Percentiles rank a stretch among this genome's conserved stretches.
phyloP scores from a whole-genome alignment of 2,888 invertebrate genomes.

The Abscondita cerata region DNA sequence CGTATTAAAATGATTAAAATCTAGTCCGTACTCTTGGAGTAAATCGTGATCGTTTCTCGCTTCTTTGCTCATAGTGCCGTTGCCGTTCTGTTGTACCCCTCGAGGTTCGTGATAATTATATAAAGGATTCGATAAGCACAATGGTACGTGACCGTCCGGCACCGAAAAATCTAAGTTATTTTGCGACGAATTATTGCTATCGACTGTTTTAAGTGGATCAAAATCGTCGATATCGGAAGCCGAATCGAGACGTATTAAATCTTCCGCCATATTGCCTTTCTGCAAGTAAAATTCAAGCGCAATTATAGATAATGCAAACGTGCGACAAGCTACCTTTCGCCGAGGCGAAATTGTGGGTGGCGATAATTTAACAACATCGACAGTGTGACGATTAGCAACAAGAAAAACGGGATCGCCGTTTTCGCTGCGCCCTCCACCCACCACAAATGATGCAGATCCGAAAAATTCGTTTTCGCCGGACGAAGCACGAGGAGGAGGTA shows the following conservation, averaged over 20 bases:
- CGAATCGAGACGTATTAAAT: slow-evolving; percentile 72
- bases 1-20: slow-evolving; percentile 64
- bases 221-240: slow-evolving; percentile 71
- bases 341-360: slow-evolving; percentile 56
- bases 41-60: slow-evolving; percentile 68
- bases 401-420: slow-evolving; percentile 59
- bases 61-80: slow-evolving; percentile 46
- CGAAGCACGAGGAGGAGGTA: slow-evolving; percentile 46
- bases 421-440: slow-evolving; percentile 58
- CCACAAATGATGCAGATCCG: slow-evolving; percentile 56
- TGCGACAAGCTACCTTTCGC: slow-evolving; percentile 53
- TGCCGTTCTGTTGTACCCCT: slow-evolving; percentile 57
- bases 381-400: slow-evolving; percentile 57
- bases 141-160: slow-evolving; percentile 48
- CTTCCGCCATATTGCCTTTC: slow-evolving; percentile 60
- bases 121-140: slow-evolving; percentile 62
- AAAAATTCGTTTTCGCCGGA: slow-evolving; percentile 50
- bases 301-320: background rate
- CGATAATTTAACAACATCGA: slow-evolving; percentile 59
- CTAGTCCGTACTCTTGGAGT: slow-evolving; percentile 76
- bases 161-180: slow-evolving; percentile 21
- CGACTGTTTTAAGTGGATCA: slow-evolving; percentile 66
- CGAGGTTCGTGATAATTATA: slow-evolving; percentile 56
- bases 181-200: slow-evolving; percentile 4
- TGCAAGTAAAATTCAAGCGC: slow-evolving; percentile 42